Base-by-base conservation (phyloP, 2,888 invertebrate genomes). In the Cepaea hortensis region DNA sequence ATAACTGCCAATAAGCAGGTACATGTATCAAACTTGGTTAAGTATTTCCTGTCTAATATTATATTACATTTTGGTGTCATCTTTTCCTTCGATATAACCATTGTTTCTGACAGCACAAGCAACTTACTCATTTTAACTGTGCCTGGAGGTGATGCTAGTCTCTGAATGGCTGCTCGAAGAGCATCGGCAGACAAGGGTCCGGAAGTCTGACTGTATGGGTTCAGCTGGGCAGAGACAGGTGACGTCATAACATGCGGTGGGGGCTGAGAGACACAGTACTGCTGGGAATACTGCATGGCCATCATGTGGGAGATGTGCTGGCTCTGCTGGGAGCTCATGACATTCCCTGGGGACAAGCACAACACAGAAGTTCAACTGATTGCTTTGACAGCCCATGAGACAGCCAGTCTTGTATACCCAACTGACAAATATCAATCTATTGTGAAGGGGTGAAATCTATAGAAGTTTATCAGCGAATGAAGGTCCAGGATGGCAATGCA, bases 161-260 rank as follows among this genome's bases (percentile, higher is more conserved):
- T 84, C 65, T 87, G 87, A 13, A 90, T 89, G 46, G 87, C 76
- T 23, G 84, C 84, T 35, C 72, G 75, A 0, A 87, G 81, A 55
- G 87, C 87, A n/a, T 89, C 90, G 20, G 91, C 89, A 11, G 91
- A 91, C n/a, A 92, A 84, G 55, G 91, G 91, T 6, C 91, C 89
- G 7, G 76, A 20, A 35, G 79, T 55, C n/a, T 85, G 85, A 35
- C 50, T 70, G 20, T 70, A 75, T 20, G 86, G 79, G 35, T 70
- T 83, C 35, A 86, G 50, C 50, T 83, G 86, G 13, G 76, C 83
- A 35, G 82, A 50, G 23, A 55, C 62, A n/a, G 68, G 68, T 20
- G 75, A 15, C 50, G 65, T 61, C 20, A 70, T 46, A 1, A 72
- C 61, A 55, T 80, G 70, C n/a, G 73, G 82, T 9, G 79, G 87